Conservation (phyloP, 2,888 invertebrate species). For the Luperina testacea region DNA sequence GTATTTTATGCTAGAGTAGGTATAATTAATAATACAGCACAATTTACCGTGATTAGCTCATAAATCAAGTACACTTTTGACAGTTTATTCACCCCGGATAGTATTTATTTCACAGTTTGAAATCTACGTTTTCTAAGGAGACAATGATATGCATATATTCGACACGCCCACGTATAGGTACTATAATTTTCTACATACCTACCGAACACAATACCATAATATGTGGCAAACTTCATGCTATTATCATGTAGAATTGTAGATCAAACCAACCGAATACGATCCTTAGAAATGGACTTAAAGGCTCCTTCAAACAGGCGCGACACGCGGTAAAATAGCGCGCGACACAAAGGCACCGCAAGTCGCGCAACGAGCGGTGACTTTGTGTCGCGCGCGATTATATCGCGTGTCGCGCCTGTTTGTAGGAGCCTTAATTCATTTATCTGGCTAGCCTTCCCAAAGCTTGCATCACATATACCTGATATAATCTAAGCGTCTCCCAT, state of each 20-base stretch:
- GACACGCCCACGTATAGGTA: background rate
- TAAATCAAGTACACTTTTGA: background rate
- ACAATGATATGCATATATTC: background rate
- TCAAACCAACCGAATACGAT: constrained; percentile 1
- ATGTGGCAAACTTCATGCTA: background rate
- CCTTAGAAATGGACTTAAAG: background rate
- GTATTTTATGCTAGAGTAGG: background rate
- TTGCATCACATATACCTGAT: constrained; percentile 38
- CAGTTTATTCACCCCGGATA: background rate
- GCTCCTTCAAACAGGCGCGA: no score
- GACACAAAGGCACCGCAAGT: no score
- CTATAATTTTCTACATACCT: background rate
- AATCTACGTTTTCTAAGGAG: background rate
- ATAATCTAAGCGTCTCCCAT: constrained; percentile 33
- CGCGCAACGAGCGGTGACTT: no score
- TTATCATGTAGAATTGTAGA: constrained; percentile 7
- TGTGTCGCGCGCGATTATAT: no score
- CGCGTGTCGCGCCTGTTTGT: no score
- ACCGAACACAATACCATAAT: background rate
- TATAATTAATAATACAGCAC: background rate
- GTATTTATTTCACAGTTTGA: background rate
- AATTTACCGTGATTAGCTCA: background rate
- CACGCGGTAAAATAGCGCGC: no score
- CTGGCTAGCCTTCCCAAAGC: constrained; percentile 26
- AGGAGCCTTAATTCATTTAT: constrained; percentile 31